phyloP scores from a whole-genome alignment of 2,888 invertebrate species.

The Coelinius sp. region DNA sequence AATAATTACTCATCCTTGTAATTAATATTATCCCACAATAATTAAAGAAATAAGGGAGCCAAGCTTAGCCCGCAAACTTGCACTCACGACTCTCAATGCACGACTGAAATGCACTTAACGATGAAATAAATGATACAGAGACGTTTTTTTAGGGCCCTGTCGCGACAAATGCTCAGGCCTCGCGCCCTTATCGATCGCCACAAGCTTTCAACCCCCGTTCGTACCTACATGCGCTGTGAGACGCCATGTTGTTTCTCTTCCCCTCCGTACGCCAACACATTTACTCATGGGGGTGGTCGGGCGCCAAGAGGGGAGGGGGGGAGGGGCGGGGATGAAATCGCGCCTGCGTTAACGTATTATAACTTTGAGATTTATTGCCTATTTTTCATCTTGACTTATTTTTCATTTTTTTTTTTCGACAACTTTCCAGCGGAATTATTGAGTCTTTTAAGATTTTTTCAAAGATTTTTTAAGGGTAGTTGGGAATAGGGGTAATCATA shows the following conservation, averaged over 20 bases:
- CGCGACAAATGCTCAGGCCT: slow-evolving; percentile 22
- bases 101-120: slow-evolving; percentile 7
- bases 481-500: background rate
- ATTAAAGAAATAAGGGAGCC: too few relatives aligned
- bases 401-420: background rate
- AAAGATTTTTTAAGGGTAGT: background rate
- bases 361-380: slow-evolving; percentile 17
- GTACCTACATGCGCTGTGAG: slow-evolving; percentile 8
- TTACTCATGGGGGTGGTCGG: too few relatives aligned
- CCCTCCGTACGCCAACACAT: background rate
- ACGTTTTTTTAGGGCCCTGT: slow-evolving; percentile 16
- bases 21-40: background rate
- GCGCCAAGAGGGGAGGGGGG: too few relatives aligned
- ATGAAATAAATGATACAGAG: slow-evolving; percentile 12
- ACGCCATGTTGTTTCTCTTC: slow-evolving; percentile 17
- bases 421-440: background rate
- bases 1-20: background rate
- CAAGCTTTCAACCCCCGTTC: slow-evolving; percentile 9
- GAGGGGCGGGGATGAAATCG: background rate
- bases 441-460: background rate
- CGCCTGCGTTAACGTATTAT: slow-evolving; percentile 9
- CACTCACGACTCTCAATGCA: background rate
- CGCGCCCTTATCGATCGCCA: slow-evolving; percentile 28
- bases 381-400: slow-evolving; percentile 2
- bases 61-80: background rate